These are phyloP conservation scores for Rhinolophus sinicus DNA, from an alignment of 2,113 vertebrate genomes.

Conservation along the genomic window DNA sequence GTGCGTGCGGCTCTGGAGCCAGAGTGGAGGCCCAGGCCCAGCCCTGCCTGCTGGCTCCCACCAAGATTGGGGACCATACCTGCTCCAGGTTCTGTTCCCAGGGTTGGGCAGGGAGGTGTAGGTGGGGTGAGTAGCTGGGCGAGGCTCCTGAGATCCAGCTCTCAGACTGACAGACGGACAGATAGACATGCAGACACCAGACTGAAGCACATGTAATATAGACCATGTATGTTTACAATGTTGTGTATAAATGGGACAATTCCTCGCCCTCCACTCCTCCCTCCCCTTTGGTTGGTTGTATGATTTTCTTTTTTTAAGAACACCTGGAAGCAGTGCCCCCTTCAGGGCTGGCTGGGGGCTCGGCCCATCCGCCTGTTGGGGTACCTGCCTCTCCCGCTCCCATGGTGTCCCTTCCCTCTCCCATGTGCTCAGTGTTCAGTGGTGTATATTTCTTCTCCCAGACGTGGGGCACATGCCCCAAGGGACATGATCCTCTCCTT, in stretches of 20 bases:
- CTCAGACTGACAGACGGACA: conserved; percentile 56
- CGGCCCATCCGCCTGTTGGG: conserved; percentile 74
- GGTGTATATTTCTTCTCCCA: conserved; percentile 95
- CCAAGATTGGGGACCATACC: conserved; percentile 63
- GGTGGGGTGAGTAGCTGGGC: not conserved
- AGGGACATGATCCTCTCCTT: conserved; percentile 83
- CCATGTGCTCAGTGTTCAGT: conserved; percentile 92
- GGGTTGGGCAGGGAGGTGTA: conserved; percentile 17
- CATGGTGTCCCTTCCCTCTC: conserved; percentile 60
- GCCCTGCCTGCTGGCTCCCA: conserved; percentile 49
- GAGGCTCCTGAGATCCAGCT: conserved; percentile 58
- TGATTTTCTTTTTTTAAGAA: conserved; percentile 86
- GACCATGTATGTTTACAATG: conserved; percentile 99
- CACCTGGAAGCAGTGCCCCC: conserved; percentile 59
- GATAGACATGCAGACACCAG: conserved; percentile 83
- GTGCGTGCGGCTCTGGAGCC: conserved; percentile 70
- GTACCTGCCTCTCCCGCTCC: conserved; percentile 67
- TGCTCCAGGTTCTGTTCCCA: conserved; percentile 61
- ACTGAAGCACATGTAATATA: conserved; percentile 99
- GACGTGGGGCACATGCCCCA: conserved; percentile 88
- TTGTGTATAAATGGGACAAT: conserved; percentile 99
- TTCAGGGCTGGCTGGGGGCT: conserved; percentile 75
- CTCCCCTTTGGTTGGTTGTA: conserved; percentile 86
- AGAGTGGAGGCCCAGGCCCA: conserved; percentile 61
- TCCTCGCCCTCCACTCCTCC: conserved; percentile 82